Conservation (phyloP, 2,113 vertebrate species). For the Lophius piscatorius region DNA sequence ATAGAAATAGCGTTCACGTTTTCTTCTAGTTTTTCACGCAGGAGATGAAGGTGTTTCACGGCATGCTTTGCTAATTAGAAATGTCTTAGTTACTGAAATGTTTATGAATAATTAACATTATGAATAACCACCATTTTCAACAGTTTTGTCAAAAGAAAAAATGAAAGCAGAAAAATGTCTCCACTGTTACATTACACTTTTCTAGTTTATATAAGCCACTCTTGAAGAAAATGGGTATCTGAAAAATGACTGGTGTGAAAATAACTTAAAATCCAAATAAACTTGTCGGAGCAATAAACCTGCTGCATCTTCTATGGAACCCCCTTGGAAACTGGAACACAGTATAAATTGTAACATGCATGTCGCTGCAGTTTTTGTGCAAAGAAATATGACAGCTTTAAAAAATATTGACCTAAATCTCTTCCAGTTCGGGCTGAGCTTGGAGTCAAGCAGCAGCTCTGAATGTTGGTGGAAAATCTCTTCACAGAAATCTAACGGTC, state of each 20-base stretch:
- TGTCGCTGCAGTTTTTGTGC: conserved; percentile 15
- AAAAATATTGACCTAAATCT: conserved; percentile 42
- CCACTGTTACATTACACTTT: too few species aligned
- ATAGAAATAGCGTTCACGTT: too few species aligned
- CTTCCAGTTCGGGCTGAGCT: conserved; percentile 25
- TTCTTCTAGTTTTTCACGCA: too few species aligned
- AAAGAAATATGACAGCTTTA: conserved; percentile 16
- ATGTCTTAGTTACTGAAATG: too few species aligned
- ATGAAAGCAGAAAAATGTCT: too few species aligned
- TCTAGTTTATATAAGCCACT: too few species aligned
- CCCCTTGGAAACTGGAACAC: conserved; percentile 7
- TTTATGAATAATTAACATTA: too few species aligned
- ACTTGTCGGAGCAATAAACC: not conserved
- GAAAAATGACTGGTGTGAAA: not conserved
- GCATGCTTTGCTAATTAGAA: too few species aligned
- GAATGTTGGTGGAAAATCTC: conserved; percentile 53
- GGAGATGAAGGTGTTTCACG: too few species aligned
- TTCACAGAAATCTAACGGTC: conserved; percentile 42
- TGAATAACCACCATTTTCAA: too few species aligned
- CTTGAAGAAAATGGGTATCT: not conserved
- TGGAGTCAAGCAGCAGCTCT: conserved; percentile 13
- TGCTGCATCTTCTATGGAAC: not conserved
- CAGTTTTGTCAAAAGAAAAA: too few species aligned
- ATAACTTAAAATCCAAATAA: conserved; percentile 5
- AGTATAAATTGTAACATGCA: not conserved